Base-by-base conservation (phyloP, 1,140 invertebrate species). In the Ceratina australensis region DNA sequence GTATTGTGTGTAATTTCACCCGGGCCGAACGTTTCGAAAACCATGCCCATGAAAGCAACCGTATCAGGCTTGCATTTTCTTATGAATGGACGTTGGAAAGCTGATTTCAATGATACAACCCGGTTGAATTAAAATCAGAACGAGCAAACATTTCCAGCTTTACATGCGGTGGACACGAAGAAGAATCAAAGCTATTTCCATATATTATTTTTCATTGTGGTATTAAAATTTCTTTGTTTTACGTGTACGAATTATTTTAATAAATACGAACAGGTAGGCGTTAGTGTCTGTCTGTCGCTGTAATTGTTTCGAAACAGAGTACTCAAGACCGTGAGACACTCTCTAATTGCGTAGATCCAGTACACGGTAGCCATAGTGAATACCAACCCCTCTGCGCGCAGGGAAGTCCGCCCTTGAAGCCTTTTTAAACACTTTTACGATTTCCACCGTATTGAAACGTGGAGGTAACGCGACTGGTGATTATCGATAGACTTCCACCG, bases 401-500 rank as follows among this genome's bases (percentile, higher is more conserved):
- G 60, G 66, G 47, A 47, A 57, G 63, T 81, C 75, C 83, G 75
- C 56, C 72, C 73, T 79, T 22, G 81, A 88, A 86, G 80, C 83
- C 80, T 63, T 71, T 87, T 84, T 79, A 79, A 72, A 87, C 85
- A 87, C 83, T 87, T 87, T 83, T 87, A 61, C 77, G 83, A 88
- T 86, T 88, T 88, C 85, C 79, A 72, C 18, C 59, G 72, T 81
- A 86, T 87, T 77, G 76, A 84, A 87, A 87, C 81, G 76, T 28
- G 65, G 57, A 15, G 33, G 26, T 50, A 52, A 24, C 76, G 20
- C 42, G 76, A 20, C 49, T n/a, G 52, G 20, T 59, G 65, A 64
- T 61, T 72, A 50, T 72, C 65, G 68, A 47, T 24, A 28, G 63
- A 26, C 64, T 60, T 73, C 18, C 24, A 60, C 49, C 18, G 61